Conservation (phyloP, 1,140 invertebrate species). For the Ostrea denselamellosa region DNA sequence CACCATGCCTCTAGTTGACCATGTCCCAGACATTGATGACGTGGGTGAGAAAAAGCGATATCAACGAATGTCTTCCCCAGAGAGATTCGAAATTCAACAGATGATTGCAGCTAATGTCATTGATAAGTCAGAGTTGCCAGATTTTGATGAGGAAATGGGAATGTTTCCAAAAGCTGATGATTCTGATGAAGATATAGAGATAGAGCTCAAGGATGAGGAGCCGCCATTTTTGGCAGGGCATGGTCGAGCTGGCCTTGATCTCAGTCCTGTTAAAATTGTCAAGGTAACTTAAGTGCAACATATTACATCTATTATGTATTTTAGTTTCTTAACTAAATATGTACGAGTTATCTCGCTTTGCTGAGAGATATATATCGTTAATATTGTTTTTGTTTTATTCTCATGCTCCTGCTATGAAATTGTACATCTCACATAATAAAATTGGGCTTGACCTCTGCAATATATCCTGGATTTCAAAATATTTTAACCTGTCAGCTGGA, state of each 20-base stretch:
- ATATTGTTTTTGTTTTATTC: no score
- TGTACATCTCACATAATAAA: no score
- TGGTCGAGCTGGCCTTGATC: conserved; percentile 85
- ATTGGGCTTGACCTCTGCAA: no score
- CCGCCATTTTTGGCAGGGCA: conserved; percentile 93
- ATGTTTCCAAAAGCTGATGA: conserved; percentile 79
- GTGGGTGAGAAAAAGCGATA: conserved; percentile 92
- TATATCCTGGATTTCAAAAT: no score
- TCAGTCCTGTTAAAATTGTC: conserved; percentile 97
- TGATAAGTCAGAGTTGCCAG: conserved; percentile 79
- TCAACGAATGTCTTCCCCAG: conserved; percentile 95
- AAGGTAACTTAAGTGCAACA: conserved; percentile 81
- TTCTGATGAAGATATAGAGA: conserved; percentile 97
- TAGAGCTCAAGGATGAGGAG: conserved; percentile 99
- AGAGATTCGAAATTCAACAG: conserved; percentile 86
- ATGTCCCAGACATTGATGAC: conserved; percentile 70
- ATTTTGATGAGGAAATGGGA: conserved; percentile 81
- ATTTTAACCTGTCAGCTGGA: no score
- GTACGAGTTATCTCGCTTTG: no score
- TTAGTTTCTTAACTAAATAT: neutral
- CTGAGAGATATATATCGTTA: no score
- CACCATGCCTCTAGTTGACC: conserved; percentile 71
- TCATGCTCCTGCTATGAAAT: no score
- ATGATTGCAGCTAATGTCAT: conserved; percentile 90
- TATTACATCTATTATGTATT: neutral